Evolutionary conservation across 2,888 invertebrate genomes (phyloP).

Genomic region (Tillus elongatus): DNA sequence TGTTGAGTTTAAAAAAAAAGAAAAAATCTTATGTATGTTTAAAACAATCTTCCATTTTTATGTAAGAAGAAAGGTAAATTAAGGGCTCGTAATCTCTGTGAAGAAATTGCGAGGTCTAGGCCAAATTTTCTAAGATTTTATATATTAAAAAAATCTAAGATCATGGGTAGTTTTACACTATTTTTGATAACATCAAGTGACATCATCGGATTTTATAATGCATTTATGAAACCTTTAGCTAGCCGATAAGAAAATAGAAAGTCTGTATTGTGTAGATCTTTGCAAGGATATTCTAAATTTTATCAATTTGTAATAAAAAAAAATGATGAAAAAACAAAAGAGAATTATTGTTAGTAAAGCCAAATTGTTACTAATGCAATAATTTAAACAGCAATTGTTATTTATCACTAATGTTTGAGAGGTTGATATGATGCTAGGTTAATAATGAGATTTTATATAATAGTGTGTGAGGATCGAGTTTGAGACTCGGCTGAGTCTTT

Average conservation of each 20-base stretch:
- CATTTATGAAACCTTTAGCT: slow-evolving; percentile 21
- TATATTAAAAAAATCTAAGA: slow-evolving; percentile 12
- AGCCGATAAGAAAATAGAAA: slow-evolving; percentile 21
- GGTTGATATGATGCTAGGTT: slow-evolving; percentile 24
- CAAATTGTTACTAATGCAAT: slow-evolving; percentile 34
- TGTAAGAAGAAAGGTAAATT: too few species aligned
- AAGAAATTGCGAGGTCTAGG: background rate
- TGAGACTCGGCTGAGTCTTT: too few species aligned
- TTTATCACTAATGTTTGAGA: slow-evolving; percentile 30
- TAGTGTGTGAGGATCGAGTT: too few species aligned
- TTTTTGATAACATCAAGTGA: slow-evolving; percentile 26
- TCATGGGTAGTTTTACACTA: slow-evolving; percentile 22
- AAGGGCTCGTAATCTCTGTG: background rate
- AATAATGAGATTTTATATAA: slow-evolving; percentile 24
- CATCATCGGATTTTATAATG: slow-evolving; percentile 14
- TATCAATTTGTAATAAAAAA: slow-evolving; percentile 26
- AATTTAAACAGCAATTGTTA: slow-evolving; percentile 36
- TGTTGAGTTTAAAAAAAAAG: background rate
- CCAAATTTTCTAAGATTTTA: slow-evolving; percentile 17
- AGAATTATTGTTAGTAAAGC: slow-evolving; percentile 31
- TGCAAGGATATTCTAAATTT: slow-evolving; percentile 30
- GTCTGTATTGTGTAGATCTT: slow-evolving; percentile 15
- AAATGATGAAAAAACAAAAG: slow-evolving; percentile 21
- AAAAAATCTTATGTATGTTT: background rate
- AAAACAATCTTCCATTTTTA: background rate